Base-by-base conservation (phyloP, 2,888 invertebrate species). In the Ligdia adustata region DNA sequence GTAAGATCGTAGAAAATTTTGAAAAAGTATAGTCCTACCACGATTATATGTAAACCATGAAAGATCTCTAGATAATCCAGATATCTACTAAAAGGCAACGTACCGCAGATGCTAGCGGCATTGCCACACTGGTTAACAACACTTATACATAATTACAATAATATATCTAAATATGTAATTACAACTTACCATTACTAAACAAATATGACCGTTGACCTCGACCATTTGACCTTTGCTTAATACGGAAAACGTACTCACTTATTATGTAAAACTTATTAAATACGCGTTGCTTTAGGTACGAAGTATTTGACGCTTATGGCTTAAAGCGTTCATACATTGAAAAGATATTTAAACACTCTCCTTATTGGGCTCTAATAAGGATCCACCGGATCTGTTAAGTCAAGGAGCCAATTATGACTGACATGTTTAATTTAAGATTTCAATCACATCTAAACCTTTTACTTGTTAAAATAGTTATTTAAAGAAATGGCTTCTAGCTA, bases 221-320 rank as follows among this genome's bases (percentile, higher is more conserved):
- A 24, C 29, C 34, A 14, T 12, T 18, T 47, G 52, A 59, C 58
- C 58, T 59, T 56, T 59, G 13, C 43, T 55, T 43, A 51, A 54
- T 47, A 47, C 53, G 56, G 53, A 47, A 58, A 45, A 52, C 49
- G 42, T 49, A 33, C 48, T n/a, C n/a, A n/a, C n/a, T 50, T 42
- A 57, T 52, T 55, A 52, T 46, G 40, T 49, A 50, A 49, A 56
- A 18, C 35, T 35, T 43, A 44, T 42, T 42, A 34, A 29, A 24
- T 27, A 42, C 26, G 12, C 35, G 44, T 52, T 46, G 52, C 52
- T 39, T 29, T 52, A 54, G 40, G 40, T 9, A 45, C 9, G 18
- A n/a, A 15, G 9, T 39, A 18, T 18, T 29, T 9, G 33, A 18
- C 20, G 9, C 26, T 22, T 32, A 22, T 15, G 32, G 33, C 4